Conservation (phyloP, 2,113 vertebrate species). For the Chaetura pelagica region DNA sequence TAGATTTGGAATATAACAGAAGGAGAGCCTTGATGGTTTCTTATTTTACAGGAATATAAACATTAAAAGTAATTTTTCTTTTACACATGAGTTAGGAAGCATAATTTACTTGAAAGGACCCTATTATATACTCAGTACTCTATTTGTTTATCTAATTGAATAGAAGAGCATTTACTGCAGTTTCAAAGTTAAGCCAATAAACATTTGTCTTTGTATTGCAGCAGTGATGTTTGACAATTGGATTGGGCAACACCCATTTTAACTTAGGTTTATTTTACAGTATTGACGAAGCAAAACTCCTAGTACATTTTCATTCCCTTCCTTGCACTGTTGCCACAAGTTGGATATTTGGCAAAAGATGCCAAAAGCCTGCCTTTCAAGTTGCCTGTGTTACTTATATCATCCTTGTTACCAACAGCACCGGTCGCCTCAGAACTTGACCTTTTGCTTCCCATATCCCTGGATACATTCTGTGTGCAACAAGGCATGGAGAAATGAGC, state of each 20-base stretch:
- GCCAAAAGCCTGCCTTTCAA: not conserved
- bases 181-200: slow-evolving; percentile 66
- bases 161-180: slow-evolving; percentile 57
- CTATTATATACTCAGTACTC: slow-evolving; percentile 57
- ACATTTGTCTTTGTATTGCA: slow-evolving; percentile 57
- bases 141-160: slow-evolving; percentile 71
- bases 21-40: slow-evolving; percentile 37
- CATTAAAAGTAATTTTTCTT: slow-evolving; percentile 54
- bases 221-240: slow-evolving; percentile 28
- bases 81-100: slow-evolving; percentile 59
- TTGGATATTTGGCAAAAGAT: not conserved
- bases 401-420: not conserved
- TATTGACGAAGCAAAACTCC: not conserved
- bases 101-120: slow-evolving; percentile 67
- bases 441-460: not conserved
- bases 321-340: not conserved
- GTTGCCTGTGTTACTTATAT: not conserved
- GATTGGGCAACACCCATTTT: slow-evolving; percentile 49
- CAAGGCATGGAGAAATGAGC: not conserved
- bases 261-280: slow-evolving; percentile 40
- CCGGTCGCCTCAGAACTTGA: not conserved
- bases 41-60: slow-evolving; percentile 62
- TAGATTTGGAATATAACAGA: slow-evolving; percentile 3
- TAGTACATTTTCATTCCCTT: not conserved
- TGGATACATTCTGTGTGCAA: not conserved